These are phyloP conservation scores for Chelonus insularis DNA, from an alignment of 1,140 invertebrate species.

Conservation along the genomic window DNA sequence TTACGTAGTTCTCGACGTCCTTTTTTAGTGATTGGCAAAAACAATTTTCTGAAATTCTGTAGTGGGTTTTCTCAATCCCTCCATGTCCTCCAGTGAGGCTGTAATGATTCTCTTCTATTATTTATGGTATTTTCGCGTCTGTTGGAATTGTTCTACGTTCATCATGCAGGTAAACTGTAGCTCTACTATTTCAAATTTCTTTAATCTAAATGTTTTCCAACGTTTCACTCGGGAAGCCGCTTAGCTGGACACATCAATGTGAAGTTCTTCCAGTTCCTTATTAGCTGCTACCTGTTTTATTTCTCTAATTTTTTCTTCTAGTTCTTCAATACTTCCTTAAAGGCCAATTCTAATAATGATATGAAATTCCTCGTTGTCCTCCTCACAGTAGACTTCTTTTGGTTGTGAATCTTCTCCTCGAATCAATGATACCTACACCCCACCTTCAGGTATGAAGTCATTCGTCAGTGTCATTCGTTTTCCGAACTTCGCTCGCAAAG, in stretches of 20 bases:
- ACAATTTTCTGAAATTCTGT: slow-evolving; percentile 20
- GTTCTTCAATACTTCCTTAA: neutral
- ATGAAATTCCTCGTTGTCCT: neutral
- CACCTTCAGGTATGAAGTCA: neutral
- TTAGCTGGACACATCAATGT: slow-evolving; percentile 14
- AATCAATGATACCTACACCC: slow-evolving; percentile 6
- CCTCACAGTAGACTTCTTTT: slow-evolving; percentile 4
- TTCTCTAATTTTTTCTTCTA: neutral
- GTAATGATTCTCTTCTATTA: slow-evolving; percentile 26
- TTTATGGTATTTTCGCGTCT: slow-evolving; percentile 1
- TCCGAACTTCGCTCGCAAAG: no score
- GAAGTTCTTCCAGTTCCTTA: slow-evolving; percentile 20
- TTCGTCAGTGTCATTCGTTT: neutral
- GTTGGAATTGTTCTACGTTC: slow-evolving; percentile 13
- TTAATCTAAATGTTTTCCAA: slow-evolving; percentile 14
- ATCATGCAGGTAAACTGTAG: neutral
- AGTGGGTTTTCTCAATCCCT: slow-evolving; percentile 20
- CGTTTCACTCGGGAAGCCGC: neutral
- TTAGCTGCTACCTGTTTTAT: neutral
- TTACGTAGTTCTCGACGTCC: slow-evolving; percentile 23
- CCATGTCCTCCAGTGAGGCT: slow-evolving; percentile 15
- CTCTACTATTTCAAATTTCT: neutral
- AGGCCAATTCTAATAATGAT: neutral
- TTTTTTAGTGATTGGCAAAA: slow-evolving; percentile 23
- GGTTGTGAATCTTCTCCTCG: neutral